Conservation (phyloP, 2,888 invertebrate genomes). For the Pomacea canaliculata region DNA sequence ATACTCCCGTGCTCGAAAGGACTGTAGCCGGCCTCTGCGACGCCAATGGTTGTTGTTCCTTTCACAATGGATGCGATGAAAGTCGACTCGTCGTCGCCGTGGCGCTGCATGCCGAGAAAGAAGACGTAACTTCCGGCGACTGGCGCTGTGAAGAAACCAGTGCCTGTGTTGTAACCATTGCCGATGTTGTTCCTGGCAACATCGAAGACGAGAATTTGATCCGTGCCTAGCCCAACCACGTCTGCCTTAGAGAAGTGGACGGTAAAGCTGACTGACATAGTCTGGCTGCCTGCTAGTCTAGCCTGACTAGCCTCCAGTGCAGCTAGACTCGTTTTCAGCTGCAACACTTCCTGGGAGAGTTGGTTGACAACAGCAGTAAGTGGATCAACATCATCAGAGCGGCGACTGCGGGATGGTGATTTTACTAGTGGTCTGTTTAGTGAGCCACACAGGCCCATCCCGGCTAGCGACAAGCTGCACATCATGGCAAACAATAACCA, state of each 20-base stretch:
- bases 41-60: not conserved
- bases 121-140: slow-evolving; percentile 8
- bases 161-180: not conserved
- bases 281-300: not conserved
- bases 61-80: slow-evolving; percentile 1
- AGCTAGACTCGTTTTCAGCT: not conserved
- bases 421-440: too few relatives aligned
- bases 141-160: slow-evolving; percentile 4
- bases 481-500: too few relatives aligned
- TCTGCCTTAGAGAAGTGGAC: slow-evolving; percentile 7
- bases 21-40: slow-evolving; percentile 12
- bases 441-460: too few relatives aligned
- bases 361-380: not conserved
- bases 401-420: not conserved
- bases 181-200: not conserved
- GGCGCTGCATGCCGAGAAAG: not conserved
- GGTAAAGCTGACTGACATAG: not conserved
- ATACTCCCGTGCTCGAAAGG: slow-evolving; percentile 10
- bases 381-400: slow-evolving; percentile 5
- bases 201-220: slow-evolving; percentile 6
- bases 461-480: too few relatives aligned
- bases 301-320: not conserved
- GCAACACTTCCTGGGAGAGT: not conserved
- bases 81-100: not conserved
- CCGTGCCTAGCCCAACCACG: not conserved